A percentile compares a stretch with the other conserved stretches of the same genome.
Conservation (phyloP, 1,140 invertebrate species). For the Drosophila novamexicana region DNA sequence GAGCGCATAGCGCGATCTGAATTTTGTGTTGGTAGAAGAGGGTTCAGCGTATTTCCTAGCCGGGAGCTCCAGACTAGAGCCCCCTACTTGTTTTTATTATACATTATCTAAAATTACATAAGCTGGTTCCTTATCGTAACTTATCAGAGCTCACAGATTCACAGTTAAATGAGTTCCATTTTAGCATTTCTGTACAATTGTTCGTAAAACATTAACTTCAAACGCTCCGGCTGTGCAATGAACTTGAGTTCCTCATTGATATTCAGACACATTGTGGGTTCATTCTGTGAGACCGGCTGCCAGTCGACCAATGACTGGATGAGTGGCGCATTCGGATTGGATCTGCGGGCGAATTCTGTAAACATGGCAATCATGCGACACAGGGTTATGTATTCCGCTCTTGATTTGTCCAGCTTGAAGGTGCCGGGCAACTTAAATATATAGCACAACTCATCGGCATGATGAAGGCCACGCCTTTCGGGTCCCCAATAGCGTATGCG, state of each 20-base stretch:
- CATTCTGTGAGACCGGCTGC: conserved; percentile 69
- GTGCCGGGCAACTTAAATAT: conserved; percentile 85
- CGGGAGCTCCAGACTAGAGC: too few species aligned
- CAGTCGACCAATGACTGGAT: conserved; percentile 65
- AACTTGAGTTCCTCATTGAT: conserved; percentile 77
- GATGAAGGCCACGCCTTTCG: conserved; percentile 84
- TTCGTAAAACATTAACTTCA: conserved; percentile 70
- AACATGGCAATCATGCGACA: conserved; percentile 84
- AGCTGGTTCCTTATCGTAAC: too few species aligned
- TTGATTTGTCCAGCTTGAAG: conserved; percentile 74
- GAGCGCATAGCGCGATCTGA: too few species aligned
- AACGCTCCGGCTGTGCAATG: conserved; percentile 80
- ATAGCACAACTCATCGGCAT: conserved; percentile 88
- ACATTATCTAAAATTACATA: too few species aligned
- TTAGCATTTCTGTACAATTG: conserved; percentile 41
- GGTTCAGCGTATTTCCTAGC: too few species aligned
- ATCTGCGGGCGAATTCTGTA: conserved; percentile 79
- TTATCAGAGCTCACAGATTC: too few species aligned
- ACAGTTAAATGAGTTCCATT: conserved; percentile 43
- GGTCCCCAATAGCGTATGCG: conserved; percentile 52
- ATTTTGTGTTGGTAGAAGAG: too few species aligned
- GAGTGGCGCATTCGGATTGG: conserved; percentile 69
- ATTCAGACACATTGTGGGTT: conserved; percentile 77
- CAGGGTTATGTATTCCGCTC: conserved; percentile 75
- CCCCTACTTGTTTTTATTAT: too few species aligned